Percentiles rank a stretch among this genome's conserved stretches.
phyloP scores from a whole-genome alignment of 2,888 invertebrate genomes.

The Sclerodermus sp. region DNA sequence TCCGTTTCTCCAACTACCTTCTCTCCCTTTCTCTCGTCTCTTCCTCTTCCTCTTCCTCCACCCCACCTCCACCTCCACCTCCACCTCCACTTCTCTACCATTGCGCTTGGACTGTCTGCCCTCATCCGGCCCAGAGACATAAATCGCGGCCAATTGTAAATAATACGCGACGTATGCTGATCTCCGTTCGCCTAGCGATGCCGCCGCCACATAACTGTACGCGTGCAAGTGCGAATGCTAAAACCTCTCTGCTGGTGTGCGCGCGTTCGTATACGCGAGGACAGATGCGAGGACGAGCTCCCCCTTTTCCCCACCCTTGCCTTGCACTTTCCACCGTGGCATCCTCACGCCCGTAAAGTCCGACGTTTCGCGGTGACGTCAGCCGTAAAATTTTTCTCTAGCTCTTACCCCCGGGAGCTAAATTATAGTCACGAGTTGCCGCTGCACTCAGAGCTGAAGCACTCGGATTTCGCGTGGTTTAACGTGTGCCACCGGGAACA shows the following conservation, averaged over 20 bases:
- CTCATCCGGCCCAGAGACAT: constrained; percentile 41
- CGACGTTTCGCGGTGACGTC: constrained; percentile 19
- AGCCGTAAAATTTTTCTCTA: constrained; percentile 29
- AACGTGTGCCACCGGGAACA: too few species aligned
- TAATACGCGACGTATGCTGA: constrained; percentile 48
- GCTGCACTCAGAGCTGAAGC: constrained; percentile 27
- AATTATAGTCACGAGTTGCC: constrained; percentile 25
- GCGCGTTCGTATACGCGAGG: too few species aligned
- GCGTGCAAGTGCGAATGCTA: too few species aligned
- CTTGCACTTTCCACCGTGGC: too few species aligned
- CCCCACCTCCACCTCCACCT: constrained; percentile 9
- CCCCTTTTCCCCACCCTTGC: too few species aligned
- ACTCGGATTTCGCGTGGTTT: constrained; percentile 32
- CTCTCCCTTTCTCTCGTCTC: constrained; percentile 6
- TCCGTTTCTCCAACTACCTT: constrained; percentile 6
- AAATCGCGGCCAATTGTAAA: constrained; percentile 54
- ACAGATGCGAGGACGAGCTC: too few species aligned
- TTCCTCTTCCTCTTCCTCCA: constrained; percentile 3
- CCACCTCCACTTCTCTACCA: constrained; percentile 22
- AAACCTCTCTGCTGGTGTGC: too few species aligned
- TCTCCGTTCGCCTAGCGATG: too few species aligned
- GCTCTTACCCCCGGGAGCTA: constrained; percentile 21
- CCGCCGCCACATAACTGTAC: too few species aligned
- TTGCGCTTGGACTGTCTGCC: constrained; percentile 25
- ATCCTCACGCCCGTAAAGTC: too few species aligned